Conservation (phyloP, 2,888 invertebrate genomes). For the Bugula neritina region DNA sequence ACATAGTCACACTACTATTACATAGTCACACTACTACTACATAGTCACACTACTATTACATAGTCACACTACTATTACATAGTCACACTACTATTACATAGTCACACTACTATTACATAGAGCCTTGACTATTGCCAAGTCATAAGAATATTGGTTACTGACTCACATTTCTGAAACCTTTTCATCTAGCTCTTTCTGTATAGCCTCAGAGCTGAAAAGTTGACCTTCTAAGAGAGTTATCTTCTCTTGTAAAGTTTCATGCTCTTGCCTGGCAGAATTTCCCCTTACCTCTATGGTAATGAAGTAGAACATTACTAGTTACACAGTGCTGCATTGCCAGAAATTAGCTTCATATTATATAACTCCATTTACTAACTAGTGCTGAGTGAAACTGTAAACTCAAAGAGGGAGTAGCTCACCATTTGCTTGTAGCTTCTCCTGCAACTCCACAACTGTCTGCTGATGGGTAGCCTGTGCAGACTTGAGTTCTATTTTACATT, state of each 20-base stretch:
- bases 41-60: too few relatives aligned
- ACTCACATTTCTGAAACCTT: conserved; percentile 11
- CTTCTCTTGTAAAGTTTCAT: conserved; percentile 16
- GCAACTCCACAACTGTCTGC: neutral
- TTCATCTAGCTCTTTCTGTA: neutral
- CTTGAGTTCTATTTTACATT: conserved; percentile 23
- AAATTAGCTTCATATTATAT: too few relatives aligned
- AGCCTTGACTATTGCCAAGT: too few relatives aligned
- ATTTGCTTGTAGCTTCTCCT: neutral
- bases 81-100: too few relatives aligned
- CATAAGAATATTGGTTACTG: too few relatives aligned
- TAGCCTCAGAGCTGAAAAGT: neutral
- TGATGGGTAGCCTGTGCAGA: neutral
- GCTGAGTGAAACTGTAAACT: too few relatives aligned
- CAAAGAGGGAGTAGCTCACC: neutral
- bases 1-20: too few relatives aligned
- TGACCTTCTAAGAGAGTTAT: neutral
- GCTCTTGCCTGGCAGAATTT: too few relatives aligned
- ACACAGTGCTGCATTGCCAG: neutral
- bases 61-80: too few relatives aligned
- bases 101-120: too few relatives aligned
- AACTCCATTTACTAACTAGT: too few relatives aligned
- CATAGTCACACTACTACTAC: too few relatives aligned
- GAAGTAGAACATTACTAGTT: neutral
- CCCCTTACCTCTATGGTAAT: neutral